A percentile compares a stretch with the other conserved stretches of the same genome.
Evolutionary conservation across 2,113 vertebrate genomes (phyloP).

Genomic region (Trochalopteron elliotii): DNA sequence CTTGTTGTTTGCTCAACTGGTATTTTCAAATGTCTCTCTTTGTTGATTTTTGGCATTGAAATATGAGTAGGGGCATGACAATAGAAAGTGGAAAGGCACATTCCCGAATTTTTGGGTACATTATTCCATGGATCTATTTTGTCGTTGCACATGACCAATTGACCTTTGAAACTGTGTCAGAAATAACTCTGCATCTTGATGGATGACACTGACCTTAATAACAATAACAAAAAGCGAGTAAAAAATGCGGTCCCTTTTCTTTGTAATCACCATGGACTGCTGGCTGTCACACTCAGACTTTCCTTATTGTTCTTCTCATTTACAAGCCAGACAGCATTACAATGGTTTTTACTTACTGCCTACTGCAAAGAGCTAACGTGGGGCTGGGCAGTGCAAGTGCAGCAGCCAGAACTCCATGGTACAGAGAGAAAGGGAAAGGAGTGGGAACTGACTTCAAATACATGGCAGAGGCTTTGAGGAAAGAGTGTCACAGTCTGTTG

Average conservation of each 20-base stretch:
- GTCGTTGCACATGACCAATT: slow-evolving; percentile 54
- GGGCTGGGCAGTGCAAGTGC: neutral
- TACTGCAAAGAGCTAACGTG: slow-evolving; percentile 19
- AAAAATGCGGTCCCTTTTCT: slow-evolving; percentile 53
- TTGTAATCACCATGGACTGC: slow-evolving; percentile 48
- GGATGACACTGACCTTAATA: slow-evolving; percentile 68
- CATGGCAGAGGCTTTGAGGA: neutral
- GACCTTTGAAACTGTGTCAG: slow-evolving; percentile 63
- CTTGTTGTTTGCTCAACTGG: neutral
- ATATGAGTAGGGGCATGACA: slow-evolving; percentile 12
- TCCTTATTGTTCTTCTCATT: slow-evolving; percentile 51
- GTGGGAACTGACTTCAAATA: slow-evolving; percentile 14
- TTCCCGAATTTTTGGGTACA: slow-evolving; percentile 53
- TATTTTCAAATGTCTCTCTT: slow-evolving; percentile 26
- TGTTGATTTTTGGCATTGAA: slow-evolving; percentile 28
- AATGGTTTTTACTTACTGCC: slow-evolving; percentile 64
- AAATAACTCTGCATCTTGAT: slow-evolving; percentile 65
- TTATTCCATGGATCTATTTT: slow-evolving; percentile 36
- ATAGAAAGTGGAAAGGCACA: slow-evolving; percentile 40
- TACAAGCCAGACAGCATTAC: slow-evolving; percentile 68
- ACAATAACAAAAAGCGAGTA: slow-evolving; percentile 52
- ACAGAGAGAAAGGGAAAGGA: neutral
- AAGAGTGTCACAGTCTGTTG: neutral
- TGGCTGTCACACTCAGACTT: slow-evolving; percentile 48
- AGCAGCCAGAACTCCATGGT: neutral